Percentiles rank a stretch among this genome's conserved stretches.
phyloP scores from a whole-genome alignment of 2,113 vertebrate species.

The Aphelocoma coerulescens region DNA sequence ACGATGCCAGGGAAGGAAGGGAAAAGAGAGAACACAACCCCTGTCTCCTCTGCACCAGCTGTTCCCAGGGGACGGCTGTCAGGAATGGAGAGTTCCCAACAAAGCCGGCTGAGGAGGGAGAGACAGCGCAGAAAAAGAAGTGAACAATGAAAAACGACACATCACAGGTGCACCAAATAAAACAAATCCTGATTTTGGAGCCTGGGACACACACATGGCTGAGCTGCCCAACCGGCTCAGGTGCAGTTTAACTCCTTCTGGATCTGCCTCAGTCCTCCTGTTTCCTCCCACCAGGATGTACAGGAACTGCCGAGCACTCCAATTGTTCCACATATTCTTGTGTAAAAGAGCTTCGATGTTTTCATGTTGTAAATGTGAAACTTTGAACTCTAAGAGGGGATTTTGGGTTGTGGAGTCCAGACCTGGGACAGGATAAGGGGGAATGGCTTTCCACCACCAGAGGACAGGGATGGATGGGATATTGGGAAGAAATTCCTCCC shows the following conservation, averaged over 20 bases:
- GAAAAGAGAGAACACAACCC: neutral
- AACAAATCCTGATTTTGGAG: neutral
- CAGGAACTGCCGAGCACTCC: too few relatives aligned
- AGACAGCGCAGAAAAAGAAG: neutral
- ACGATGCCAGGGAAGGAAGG: neutral
- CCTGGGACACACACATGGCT: neutral
- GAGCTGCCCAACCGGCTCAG: neutral
- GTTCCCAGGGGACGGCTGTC: neutral
- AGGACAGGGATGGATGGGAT: neutral
- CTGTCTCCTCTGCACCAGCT: neutral
- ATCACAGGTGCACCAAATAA: neutral
- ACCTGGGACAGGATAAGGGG: neutral
- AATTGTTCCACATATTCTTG: accelerated
- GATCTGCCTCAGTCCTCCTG: neutral
- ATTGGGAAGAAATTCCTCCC: neutral
- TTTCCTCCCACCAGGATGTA: neutral
- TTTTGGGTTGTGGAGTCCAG: neutral
- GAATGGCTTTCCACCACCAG: neutral
- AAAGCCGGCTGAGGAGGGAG: neutral
- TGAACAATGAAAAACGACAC: neutral
- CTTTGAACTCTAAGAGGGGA: neutral
- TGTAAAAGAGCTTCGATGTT: neutral
- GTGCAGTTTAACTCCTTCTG: neutral
- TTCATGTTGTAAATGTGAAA: accelerated
- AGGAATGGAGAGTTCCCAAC: neutral